A percentile compares a stretch with the other conserved stretches of the same genome.
Conservation (phyloP, 2,113 vertebrate genomes). For the Gambusia affinis region DNA sequence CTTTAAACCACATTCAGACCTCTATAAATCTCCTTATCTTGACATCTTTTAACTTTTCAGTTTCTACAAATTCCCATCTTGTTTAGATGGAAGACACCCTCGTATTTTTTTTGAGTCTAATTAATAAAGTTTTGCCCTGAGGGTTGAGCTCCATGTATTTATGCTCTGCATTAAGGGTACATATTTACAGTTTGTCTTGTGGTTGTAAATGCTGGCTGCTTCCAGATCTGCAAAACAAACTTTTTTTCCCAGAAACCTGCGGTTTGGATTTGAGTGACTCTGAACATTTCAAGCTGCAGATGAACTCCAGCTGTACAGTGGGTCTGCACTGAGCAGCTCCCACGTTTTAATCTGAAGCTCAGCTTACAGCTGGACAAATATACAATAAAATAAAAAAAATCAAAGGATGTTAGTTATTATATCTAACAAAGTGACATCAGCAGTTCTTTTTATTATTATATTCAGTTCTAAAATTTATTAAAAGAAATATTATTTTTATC, state of each 20-base stretch:
- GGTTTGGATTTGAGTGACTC: slow-evolving; percentile 7
- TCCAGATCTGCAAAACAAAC: background rate
- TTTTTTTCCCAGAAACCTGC: background rate
- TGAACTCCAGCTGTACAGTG: slow-evolving; percentile 20
- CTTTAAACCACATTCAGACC: background rate
- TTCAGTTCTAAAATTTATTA: background rate
- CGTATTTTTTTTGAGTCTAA: background rate
- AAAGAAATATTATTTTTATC: slow-evolving; percentile 2
- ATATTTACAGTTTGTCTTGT: slow-evolving; percentile 15
- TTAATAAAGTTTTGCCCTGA: background rate
- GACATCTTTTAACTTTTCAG: background rate
- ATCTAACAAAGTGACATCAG: no score
- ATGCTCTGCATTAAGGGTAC: background rate
- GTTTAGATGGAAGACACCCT: background rate
- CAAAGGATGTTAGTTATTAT: no score
- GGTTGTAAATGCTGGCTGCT: background rate
- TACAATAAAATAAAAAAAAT: background rate
- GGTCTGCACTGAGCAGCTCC: background rate
- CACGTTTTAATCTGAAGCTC: no score
- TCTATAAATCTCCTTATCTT: background rate
- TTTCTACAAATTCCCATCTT: background rate
- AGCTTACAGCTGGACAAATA: background rate
- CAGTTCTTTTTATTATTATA: background rate
- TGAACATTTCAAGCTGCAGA: slow-evolving; percentile 14
- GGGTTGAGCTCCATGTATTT: background rate